Evolutionary conservation across 2,797 vertebrate genomes (phyloP).

Genomic region (Micropoecilia bifurca): DNA sequence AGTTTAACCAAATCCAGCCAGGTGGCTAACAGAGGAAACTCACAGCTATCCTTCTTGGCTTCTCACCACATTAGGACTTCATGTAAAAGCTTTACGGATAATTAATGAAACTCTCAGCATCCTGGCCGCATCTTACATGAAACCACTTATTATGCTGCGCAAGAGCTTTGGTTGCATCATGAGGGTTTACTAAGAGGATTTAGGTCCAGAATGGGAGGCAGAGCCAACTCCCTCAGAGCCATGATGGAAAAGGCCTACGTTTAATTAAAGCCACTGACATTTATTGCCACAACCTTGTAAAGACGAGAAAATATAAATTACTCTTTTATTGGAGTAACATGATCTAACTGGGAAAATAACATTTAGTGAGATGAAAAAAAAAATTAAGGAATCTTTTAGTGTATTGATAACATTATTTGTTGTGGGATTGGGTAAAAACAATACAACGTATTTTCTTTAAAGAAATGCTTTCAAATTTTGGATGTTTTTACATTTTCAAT

Average conservation of each 20-base stretch:
- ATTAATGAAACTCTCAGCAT: background rate
- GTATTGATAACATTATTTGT: background rate
- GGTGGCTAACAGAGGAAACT: background rate
- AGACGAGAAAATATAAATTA: background rate
- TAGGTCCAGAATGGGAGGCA: background rate
- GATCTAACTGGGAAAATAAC: background rate
- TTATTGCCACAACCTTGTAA: background rate
- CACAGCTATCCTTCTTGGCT: background rate
- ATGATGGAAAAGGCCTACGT: background rate
- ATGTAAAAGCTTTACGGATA: background rate
- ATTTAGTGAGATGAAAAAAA: too few relatives aligned
- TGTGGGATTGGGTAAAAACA: background rate
- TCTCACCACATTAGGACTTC: background rate
- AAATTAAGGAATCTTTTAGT: background rate
- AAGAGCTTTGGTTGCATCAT: background rate
- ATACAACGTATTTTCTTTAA: background rate
- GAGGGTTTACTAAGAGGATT: background rate
- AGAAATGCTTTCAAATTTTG: background rate
- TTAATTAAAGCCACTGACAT: background rate
- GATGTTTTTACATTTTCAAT: background rate
- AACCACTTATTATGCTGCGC: background rate
- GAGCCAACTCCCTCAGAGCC: background rate
- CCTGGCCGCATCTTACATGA: background rate
- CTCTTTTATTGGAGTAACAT: background rate
- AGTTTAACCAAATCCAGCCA: background rate